Conservation (phyloP, 2,888 invertebrate species). For the Ophion slaviceki region DNA sequence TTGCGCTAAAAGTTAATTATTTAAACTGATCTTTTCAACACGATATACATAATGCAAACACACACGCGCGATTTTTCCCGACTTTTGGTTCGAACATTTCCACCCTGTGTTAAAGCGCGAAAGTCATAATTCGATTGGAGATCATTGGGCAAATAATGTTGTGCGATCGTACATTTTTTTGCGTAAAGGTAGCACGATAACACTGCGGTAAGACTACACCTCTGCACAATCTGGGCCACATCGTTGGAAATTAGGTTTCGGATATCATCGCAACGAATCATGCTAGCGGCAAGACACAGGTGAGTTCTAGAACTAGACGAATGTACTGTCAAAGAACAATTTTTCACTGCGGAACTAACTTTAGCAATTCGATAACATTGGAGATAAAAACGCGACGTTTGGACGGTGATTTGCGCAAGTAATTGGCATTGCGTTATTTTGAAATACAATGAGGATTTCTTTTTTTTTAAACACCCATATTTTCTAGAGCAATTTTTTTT, state of each 20-base stretch:
- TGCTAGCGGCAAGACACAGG: slow-evolving; percentile 79
- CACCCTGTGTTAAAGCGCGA: background rate
- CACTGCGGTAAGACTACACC: background rate
- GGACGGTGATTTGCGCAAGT: too few relatives aligned
- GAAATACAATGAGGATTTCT: too few relatives aligned
- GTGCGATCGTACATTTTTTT: background rate
- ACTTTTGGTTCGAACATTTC: too few relatives aligned
- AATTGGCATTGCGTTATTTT: too few relatives aligned
- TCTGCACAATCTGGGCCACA: background rate
- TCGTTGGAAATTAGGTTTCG: background rate
- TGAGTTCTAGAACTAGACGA: slow-evolving; percentile 58
- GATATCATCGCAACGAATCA: slow-evolving; percentile 3
- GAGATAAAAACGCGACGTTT: too few relatives aligned
- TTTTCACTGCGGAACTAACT: background rate
- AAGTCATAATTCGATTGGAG: too few relatives aligned
- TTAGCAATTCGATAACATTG: too few relatives aligned
- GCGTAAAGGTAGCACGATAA: background rate
- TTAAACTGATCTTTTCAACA: background rate
- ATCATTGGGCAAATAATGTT: too few relatives aligned
- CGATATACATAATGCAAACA: background rate
- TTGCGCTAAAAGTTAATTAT: background rate
- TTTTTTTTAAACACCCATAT: too few relatives aligned
- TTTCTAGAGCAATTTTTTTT: too few relatives aligned
- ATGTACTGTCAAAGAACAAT: background rate
- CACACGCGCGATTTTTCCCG: too few relatives aligned